These are phyloP conservation scores for Ptyas mucosa DNA, from an alignment of 2,113 vertebrate genomes.

Conservation along the genomic window DNA sequence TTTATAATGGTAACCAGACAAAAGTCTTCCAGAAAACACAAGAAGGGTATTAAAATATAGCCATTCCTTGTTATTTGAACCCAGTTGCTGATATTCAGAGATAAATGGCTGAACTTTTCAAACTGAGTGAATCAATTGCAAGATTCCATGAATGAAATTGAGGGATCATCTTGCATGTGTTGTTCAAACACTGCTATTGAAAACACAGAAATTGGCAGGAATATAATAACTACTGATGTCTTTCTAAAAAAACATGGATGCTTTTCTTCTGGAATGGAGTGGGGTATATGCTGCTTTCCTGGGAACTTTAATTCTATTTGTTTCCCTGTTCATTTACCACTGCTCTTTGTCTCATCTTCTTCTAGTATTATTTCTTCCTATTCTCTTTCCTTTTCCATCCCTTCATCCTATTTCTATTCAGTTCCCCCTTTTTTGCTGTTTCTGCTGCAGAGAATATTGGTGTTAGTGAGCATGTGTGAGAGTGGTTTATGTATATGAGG, in stretches of 20 bases:
- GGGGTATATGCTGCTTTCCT: not conserved
- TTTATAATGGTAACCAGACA: not conserved
- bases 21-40: not conserved
- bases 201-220: not conserved
- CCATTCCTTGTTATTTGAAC: not conserved
- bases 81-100: not conserved
- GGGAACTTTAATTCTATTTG: not conserved
- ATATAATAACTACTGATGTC: not conserved
- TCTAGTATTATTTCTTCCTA: not conserved
- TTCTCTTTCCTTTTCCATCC: not conserved
- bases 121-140: not conserved
- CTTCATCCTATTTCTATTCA: not conserved
- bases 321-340: not conserved
- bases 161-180: not conserved
- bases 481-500: not conserved
- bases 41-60: not conserved
- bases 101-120: not conserved
- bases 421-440: not conserved
- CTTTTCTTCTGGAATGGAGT: not conserved
- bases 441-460: not conserved
- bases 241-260: not conserved
- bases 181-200: not conserved
- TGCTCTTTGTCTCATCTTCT: not conserved
- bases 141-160: not conserved
- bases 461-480: not conserved